These are phyloP conservation scores for Siphamia tubifer DNA, from an alignment of 2,113 vertebrate species.

Conservation along the genomic window DNA sequence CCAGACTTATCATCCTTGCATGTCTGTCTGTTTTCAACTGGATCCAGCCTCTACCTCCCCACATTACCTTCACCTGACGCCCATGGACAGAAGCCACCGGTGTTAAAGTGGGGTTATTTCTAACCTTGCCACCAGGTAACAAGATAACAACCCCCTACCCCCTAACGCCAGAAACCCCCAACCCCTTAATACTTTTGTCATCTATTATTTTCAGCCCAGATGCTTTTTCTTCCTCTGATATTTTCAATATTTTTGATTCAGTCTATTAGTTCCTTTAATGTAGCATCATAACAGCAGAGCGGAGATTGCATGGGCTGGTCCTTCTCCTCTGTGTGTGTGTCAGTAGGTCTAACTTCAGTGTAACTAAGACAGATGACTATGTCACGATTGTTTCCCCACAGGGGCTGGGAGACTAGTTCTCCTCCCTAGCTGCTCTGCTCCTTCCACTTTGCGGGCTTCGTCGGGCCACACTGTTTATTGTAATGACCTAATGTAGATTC, in stretches of 20 bases:
- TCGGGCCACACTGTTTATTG: conserved; percentile 57
- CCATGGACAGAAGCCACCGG: conserved; percentile 56
- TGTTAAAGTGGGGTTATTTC: conserved; percentile 62
- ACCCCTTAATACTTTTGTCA: not conserved
- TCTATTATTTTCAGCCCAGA: conserved; percentile 7
- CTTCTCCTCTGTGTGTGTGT: conserved; percentile 58
- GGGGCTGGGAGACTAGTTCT: conserved; percentile 39
- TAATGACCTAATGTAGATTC: conserved; percentile 79
- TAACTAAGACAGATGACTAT: conserved; percentile 82
- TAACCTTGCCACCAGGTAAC: conserved; percentile 39
- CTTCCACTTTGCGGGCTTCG: conserved; percentile 25
- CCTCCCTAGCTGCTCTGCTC: conserved; percentile 44
- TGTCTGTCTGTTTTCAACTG: conserved; percentile 53
- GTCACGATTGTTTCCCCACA: conserved; percentile 59
- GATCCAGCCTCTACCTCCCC: conserved; percentile 57
- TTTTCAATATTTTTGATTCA: conserved; percentile 69
- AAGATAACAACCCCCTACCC: not conserved
- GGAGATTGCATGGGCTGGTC: conserved; percentile 41
- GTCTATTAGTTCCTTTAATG: conserved; percentile 76
- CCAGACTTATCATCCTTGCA: conserved; percentile 31
- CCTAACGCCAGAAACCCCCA: too few relatives aligned
- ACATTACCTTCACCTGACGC: conserved; percentile 60
- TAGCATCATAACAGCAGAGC: conserved; percentile 69
- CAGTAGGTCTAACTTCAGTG: conserved; percentile 59
- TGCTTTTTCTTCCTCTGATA: conserved; percentile 34